Evolutionary conservation across 2,888 invertebrate genomes (phyloP).

Genomic region (Tenthredo mesomela): DNA sequence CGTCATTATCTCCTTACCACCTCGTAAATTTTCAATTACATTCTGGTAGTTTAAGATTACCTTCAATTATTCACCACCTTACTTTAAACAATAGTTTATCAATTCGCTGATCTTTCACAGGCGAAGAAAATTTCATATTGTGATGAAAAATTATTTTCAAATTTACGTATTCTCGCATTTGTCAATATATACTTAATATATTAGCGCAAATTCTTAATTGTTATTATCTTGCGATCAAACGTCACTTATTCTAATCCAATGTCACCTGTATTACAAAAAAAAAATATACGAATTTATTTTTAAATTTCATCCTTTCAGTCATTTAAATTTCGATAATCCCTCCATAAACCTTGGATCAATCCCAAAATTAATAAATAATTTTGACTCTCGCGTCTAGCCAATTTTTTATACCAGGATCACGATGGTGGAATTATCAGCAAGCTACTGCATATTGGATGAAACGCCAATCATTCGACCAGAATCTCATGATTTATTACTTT

Average conservation of each 20-base stretch:
- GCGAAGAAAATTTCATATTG: not conserved
- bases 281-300: too few species aligned
- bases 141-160: not conserved
- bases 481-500: slow-evolving; percentile 48
- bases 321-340: not conserved
- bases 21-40: not conserved
- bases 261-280: too few species aligned
- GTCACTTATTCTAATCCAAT: too few species aligned
- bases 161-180: not conserved
- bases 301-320: not conserved
- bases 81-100: not conserved
- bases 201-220: not conserved
- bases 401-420: not conserved
- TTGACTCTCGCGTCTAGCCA: not conserved
- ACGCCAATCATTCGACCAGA: slow-evolving; percentile 23
- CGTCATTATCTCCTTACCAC: not conserved
- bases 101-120: not conserved
- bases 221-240: not conserved
- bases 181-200: too few species aligned
- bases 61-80: not conserved
- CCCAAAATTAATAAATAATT: not conserved
- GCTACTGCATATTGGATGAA: not conserved
- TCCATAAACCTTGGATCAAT: not conserved
- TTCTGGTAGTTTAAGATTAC: not conserved
- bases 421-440: not conserved